These are phyloP conservation scores for Steinernema carpocapsae DNA, from an alignment of 2,888 invertebrate genomes.

Conservation along the genomic window DNA sequence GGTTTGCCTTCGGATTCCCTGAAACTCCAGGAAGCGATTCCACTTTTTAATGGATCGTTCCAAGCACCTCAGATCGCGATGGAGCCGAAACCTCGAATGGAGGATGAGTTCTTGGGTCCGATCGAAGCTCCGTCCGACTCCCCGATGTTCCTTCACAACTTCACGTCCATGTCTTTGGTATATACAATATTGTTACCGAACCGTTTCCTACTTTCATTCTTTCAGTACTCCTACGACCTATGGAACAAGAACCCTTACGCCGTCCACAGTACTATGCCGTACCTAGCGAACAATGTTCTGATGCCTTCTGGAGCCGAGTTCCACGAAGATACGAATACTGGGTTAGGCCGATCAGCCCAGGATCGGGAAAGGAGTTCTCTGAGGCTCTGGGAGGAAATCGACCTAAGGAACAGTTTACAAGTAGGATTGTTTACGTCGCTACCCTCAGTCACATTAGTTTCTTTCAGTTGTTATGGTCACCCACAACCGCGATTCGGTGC, in stretches of 20 bases:
- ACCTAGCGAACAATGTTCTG: conserved; percentile 38
- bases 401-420: conserved; percentile 94
- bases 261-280: conserved; percentile 47
- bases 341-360: conserved; percentile 68
- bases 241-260: conserved; percentile 56
- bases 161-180: conserved; percentile 72
- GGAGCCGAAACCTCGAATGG: conserved; percentile 41
- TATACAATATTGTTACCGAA: too few species aligned
- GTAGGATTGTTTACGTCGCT: conserved; percentile 41
- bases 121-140: conserved; percentile 88
- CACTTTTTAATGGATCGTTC: conserved; percentile 43
- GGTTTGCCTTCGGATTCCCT: conserved; percentile 42
- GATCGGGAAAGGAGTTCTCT: conserved; percentile 87
- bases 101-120: conserved; percentile 81
- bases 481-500: conserved; percentile 87
- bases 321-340: conserved; percentile 46
- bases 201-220: too few species aligned
- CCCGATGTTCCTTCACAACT: conserved; percentile 84
- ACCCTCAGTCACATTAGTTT: neutral
- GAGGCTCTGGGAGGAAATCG: conserved; percentile 93
- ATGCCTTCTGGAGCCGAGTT: conserved; percentile 64
- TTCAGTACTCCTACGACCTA: conserved; percentile 53
- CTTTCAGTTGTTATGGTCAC: conserved; percentile 86
- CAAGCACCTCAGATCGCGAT: conserved; percentile 26
- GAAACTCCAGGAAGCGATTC: conserved; percentile 30